Evolutionary conservation across 2,113 vertebrate genomes (phyloP).

Genomic region (Ginglymostoma cirratum): DNA sequence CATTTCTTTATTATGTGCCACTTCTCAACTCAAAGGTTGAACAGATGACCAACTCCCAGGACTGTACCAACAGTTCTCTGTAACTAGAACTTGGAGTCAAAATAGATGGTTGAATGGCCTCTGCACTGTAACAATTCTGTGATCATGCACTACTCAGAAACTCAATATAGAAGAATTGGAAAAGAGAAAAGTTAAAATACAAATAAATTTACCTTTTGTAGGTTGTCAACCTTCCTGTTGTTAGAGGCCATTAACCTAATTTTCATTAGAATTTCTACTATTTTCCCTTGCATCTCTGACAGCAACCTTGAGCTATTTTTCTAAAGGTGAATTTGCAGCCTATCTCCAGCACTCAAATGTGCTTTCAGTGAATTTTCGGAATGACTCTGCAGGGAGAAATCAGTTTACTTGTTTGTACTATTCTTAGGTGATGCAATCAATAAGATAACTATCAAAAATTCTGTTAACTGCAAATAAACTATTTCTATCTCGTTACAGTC

Average conservation of each 20-base stretch:
- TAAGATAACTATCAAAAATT: neutral
- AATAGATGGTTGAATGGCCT: too few relatives aligned
- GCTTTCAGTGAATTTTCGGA: neutral
- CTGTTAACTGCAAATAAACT: neutral
- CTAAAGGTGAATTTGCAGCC: neutral
- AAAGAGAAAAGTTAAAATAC: too few relatives aligned
- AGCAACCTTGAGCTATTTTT: too few relatives aligned
- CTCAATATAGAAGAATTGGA: too few relatives aligned
- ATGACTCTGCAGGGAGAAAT: too few relatives aligned
- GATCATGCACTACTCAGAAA: too few relatives aligned
- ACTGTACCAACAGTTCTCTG: neutral
- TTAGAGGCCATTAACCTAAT: neutral
- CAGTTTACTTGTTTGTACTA: neutral
- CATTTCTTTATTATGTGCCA: neutral
- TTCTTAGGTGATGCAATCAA: neutral
- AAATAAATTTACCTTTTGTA: too few relatives aligned
- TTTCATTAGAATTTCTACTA: too few relatives aligned
- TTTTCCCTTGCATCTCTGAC: too few relatives aligned
- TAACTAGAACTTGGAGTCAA: too few relatives aligned
- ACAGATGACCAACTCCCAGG: neutral
- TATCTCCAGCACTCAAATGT: neutral
- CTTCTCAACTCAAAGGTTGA: neutral
- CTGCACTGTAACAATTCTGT: too few relatives aligned
- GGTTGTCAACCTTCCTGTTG: neutral
- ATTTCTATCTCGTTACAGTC: neutral